phyloP scores from a whole-genome alignment of 2,888 invertebrate species.

The Dusona sp. region DNA sequence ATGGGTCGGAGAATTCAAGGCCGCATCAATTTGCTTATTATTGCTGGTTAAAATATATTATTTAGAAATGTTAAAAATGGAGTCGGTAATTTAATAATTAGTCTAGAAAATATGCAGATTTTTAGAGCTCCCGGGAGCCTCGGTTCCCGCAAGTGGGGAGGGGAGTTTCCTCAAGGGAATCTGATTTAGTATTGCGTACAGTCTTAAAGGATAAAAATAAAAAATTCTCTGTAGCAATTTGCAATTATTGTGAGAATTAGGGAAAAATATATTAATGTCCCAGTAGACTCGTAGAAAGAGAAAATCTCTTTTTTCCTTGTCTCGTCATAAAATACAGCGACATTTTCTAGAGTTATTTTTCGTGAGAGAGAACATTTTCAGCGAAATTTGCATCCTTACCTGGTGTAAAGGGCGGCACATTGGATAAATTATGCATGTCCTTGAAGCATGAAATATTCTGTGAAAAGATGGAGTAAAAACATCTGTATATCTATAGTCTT shows the following conservation, averaged over 20 bases:
- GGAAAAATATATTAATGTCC: neutral
- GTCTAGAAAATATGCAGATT: neutral
- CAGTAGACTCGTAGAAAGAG: neutral
- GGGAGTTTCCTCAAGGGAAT: neutral
- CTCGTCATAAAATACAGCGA: neutral
- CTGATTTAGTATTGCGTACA: neutral
- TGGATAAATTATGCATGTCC: constrained; percentile 74
- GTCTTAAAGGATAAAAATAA: neutral
- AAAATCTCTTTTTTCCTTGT: constrained; percentile 19
- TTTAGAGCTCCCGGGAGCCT: no score
- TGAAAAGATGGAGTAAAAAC: constrained; percentile 9
- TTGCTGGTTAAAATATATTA: neutral
- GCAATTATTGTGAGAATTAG: neutral
- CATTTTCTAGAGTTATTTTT: constrained; percentile 43
- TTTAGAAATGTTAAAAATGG: neutral
- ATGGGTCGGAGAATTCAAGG: neutral
- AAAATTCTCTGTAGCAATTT: neutral
- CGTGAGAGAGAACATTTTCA: constrained; percentile 60
- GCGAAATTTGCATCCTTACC: constrained; percentile 65
- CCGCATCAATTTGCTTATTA: neutral
- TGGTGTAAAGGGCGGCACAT: constrained; percentile 70
- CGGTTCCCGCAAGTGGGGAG: no score
- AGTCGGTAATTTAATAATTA: neutral
- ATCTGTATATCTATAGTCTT: neutral
- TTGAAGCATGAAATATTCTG: constrained; percentile 76